phyloP scores from a whole-genome alignment of 2,888 invertebrate species.

The Cataglyphis cursor region DNA sequence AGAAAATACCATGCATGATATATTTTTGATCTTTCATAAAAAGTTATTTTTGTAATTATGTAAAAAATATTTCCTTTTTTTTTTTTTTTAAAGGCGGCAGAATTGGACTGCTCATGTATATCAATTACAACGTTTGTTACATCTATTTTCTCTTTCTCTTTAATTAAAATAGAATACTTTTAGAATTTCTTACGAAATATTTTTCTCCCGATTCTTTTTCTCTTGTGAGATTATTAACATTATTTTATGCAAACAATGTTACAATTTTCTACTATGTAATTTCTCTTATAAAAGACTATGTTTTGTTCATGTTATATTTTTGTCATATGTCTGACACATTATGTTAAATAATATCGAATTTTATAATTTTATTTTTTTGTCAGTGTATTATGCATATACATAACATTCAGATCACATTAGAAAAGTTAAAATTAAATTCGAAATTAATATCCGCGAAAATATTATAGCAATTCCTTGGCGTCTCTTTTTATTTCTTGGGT shows the following conservation, averaged over 20 bases:
- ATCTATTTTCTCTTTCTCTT: neutral
- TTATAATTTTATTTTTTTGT: neutral
- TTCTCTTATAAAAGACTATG: neutral
- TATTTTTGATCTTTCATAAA: slow-evolving; percentile 12
- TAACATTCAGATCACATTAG: neutral
- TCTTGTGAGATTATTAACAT: neutral
- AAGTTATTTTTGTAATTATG: slow-evolving; percentile 11
- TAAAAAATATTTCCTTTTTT: neutral
- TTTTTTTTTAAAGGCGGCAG: no score
- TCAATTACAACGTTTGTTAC: neutral
- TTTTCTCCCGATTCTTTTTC: neutral
- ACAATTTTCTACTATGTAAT: neutral
- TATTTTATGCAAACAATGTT: slow-evolving; percentile 19
- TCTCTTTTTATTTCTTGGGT: slow-evolving; percentile 14
- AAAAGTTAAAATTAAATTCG: neutral
- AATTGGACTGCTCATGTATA: neutral
- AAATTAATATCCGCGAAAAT: slow-evolving; percentile 27
- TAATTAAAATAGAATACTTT: neutral
- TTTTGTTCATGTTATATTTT: neutral
- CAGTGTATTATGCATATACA: neutral
- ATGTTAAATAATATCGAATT: neutral
- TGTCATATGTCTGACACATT: neutral
- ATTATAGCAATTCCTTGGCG: neutral
- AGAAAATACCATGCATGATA: slow-evolving; percentile 18
- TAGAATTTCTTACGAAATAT: neutral